phyloP scores from a whole-genome alignment of 2,113 vertebrate genomes.

The Halichoerus grypus region DNA sequence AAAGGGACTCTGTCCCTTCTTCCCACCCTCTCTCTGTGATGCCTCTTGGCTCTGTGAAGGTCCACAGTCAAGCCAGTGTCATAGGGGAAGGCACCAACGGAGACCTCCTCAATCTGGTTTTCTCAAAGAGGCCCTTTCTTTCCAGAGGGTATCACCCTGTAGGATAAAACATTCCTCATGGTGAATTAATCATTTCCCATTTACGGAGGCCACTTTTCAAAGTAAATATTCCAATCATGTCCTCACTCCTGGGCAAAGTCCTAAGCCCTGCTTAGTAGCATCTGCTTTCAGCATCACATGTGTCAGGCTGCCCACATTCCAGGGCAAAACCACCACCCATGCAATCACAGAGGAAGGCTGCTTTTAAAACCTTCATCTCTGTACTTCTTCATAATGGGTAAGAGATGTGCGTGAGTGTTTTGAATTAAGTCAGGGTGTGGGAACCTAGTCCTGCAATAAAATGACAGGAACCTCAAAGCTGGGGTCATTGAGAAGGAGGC shows the following conservation, averaged over 20 bases:
- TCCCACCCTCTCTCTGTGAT: neutral
- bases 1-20: neutral
- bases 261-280: slow-evolving; percentile 30
- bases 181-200: slow-evolving; percentile 82
- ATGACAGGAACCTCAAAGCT: slow-evolving; percentile 65
- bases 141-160: slow-evolving; percentile 50
- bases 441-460: slow-evolving; percentile 61
- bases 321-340: neutral
- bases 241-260: slow-evolving; percentile 73
- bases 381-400: neutral
- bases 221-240: slow-evolving; percentile 75
- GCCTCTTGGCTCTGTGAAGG: neutral
- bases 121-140: slow-evolving; percentile 56
- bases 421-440: slow-evolving; percentile 75
- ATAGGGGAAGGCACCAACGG: neutral
- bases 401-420: slow-evolving; percentile 64
- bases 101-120: neutral
- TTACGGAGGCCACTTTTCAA: slow-evolving; percentile 70
- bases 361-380: neutral
- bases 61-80: neutral
- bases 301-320: slow-evolving; percentile 54
- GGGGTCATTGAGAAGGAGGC: slow-evolving; percentile 54
- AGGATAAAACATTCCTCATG: slow-evolving; percentile 67
- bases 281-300: slow-evolving; percentile 50
- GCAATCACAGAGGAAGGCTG: neutral